phyloP scores from a whole-genome alignment of 2,888 invertebrate species.

The Falcaria lacertinaria region DNA sequence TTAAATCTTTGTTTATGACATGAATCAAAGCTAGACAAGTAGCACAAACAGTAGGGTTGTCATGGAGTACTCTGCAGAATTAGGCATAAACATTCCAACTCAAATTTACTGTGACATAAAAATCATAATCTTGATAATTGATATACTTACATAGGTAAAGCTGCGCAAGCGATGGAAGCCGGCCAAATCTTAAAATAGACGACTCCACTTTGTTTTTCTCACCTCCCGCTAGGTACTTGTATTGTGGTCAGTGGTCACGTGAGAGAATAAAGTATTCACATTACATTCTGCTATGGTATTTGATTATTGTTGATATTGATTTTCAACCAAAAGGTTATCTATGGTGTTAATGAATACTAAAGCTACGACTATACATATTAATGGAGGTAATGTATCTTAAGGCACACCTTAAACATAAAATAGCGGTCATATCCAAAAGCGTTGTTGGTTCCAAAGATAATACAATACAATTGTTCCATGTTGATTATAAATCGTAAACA shows the following conservation, averaged over 20 bases:
- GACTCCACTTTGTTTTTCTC: slow-evolving; percentile 54
- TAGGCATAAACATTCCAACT: slow-evolving; percentile 28
- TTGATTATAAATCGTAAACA: neutral
- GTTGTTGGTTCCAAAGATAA: no score
- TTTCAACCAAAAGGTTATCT: no score
- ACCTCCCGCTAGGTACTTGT: slow-evolving; percentile 56
- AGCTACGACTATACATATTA: no score
- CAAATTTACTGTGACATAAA: slow-evolving; percentile 37
- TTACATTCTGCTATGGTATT: slow-evolving; percentile 22
- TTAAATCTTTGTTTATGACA: no score
- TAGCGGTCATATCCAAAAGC: no score
- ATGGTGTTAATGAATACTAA: no score
- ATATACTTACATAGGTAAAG: slow-evolving; percentile 61
- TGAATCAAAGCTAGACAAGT: no score
- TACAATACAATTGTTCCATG: no score
- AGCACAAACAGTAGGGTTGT: neutral
- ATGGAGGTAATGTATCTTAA: no score
- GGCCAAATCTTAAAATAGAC: slow-evolving; percentile 67
- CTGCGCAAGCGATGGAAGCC: slow-evolving; percentile 45
- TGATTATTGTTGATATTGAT: no score
- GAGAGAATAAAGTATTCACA: slow-evolving; percentile 21
- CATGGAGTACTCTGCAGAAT: neutral
- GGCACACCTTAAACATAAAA: no score
- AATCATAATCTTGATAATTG: slow-evolving; percentile 46
- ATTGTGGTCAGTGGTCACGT: slow-evolving; percentile 64